phyloP scores from a whole-genome alignment of 2,888 invertebrate genomes.

The Aspidiotus destructor region DNA sequence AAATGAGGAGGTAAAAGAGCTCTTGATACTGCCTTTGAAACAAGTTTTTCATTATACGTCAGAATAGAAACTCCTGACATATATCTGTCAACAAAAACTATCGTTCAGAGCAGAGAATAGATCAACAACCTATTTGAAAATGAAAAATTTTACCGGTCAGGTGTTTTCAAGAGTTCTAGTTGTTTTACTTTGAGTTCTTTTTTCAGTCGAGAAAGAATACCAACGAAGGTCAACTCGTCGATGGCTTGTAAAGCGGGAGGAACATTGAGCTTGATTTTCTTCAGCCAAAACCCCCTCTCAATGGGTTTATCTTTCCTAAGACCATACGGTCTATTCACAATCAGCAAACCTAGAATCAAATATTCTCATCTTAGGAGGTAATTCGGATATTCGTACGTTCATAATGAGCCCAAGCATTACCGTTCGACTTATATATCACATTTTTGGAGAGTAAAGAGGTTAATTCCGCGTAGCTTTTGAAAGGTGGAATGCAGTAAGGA shows the following conservation, averaged over 20 bases:
- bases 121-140: background rate
- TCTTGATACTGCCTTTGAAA: background rate
- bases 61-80: constrained; percentile 20
- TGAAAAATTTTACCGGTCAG: constrained; percentile 14
- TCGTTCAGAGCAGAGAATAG: background rate
- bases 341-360: constrained; percentile 10
- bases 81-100: constrained; percentile 10
- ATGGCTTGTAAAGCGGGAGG: constrained; percentile 1
- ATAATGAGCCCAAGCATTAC: too few species aligned
- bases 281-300: background rate
- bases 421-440: background rate
- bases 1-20: background rate
- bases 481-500: background rate
- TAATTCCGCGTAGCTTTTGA: background rate
- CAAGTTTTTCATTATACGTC: background rate
- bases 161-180: constrained; percentile 2
- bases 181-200: background rate
- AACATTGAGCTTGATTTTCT: background rate
- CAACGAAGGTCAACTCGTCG: constrained; percentile 11
- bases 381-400: too few species aligned
- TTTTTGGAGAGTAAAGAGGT: background rate
- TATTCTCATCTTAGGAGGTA: too few species aligned
- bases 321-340: constrained; percentile 21
- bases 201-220: background rate
- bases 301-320: constrained; percentile 8